These are phyloP conservation scores for Holothuria scabra DNA, from an alignment of 53 echinoderm and acorn worm species.

Conservation along the genomic window DNA sequence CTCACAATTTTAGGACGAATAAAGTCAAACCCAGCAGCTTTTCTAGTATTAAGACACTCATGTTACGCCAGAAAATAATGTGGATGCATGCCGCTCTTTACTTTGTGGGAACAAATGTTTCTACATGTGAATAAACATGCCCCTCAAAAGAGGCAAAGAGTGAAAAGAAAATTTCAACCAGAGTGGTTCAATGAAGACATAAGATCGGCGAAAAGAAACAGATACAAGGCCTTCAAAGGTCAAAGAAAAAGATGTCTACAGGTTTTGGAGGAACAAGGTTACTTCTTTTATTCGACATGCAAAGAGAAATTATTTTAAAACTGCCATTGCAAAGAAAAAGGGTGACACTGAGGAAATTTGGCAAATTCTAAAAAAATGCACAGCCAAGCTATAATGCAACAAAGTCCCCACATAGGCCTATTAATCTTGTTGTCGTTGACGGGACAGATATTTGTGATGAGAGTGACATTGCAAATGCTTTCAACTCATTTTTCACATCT, in stretches of 20 bases:
- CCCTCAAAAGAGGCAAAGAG: not conserved
- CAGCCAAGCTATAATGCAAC: not conserved
- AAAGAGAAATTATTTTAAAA: not conserved
- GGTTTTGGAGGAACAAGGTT: conserved; percentile 4
- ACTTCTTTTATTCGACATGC: not conserved
- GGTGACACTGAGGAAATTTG: not conserved
- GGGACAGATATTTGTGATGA: too few relatives aligned
- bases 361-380: conserved; percentile 1
- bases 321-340: conserved; percentile 6
- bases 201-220: conserved; percentile 29
- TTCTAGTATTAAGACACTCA: too few relatives aligned
- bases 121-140: conserved; percentile 6
- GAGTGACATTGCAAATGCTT: too few relatives aligned
- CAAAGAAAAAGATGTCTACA: not conserved
- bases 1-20: too few relatives aligned
- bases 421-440: not conserved
- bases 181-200: not conserved
- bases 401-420: not conserved
- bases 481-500: too few relatives aligned
- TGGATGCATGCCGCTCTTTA: too few relatives aligned
- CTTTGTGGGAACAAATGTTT: not conserved
- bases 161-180: too few relatives aligned
- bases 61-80: too few relatives aligned
- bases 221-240: not conserved
- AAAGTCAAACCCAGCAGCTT: too few relatives aligned